Base-by-base conservation (phyloP, 2,797 vertebrate genomes). In the Urosaurus nigricauda region DNA sequence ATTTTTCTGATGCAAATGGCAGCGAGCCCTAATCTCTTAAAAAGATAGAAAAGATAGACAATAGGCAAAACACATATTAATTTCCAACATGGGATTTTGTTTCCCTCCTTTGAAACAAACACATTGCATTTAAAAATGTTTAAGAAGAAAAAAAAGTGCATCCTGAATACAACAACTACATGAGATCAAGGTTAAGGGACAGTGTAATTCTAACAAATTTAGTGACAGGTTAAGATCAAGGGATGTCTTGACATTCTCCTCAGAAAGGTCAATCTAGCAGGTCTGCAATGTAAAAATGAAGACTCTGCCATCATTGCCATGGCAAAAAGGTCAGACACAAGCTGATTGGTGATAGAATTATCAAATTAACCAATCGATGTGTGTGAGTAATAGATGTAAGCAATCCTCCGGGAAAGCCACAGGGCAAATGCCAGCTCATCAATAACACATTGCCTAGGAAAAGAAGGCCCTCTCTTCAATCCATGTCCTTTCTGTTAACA, bases 261-360 rank as follows among this genome's bases (percentile, higher is more conserved):
- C 97, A 97, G 95, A 99, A 99, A 99, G 98, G 98, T 99, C 98
- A 98, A 97, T 97, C 97, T 97, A 97, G 97, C 96, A 96, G 97
- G 97, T 97, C 97, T 96, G 97, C 97, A 93, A 97, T 97, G 97
- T 97, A 98, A 97, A 97, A 98, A 98, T 98, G 98, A 98, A 97
- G 97, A 97, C 97, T 97, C 97, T 97, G 97, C 98, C 97, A 98
- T 98, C 98, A 98, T 98, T 97, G 98, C 98, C 98, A 97, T 97
- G 98, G 97, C 96, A 97, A 99, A 89, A 97, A 99, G 98, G 98
- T 99, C 98, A 99, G 98, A 97, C 97, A 98, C 97, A 97, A 98
- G 98, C 98, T 98, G 98, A 99, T 98, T 98, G 98, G 98, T 98
- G 98, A 99, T 98, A 98, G 98, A 98, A 98, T 98, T 98, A 99